A percentile compares a stretch with the other conserved stretches of the same genome.
These are phyloP conservation scores for Drosophila rhopaloa DNA, from an alignment of 1,140 invertebrate genomes.

Conservation along the genomic window DNA sequence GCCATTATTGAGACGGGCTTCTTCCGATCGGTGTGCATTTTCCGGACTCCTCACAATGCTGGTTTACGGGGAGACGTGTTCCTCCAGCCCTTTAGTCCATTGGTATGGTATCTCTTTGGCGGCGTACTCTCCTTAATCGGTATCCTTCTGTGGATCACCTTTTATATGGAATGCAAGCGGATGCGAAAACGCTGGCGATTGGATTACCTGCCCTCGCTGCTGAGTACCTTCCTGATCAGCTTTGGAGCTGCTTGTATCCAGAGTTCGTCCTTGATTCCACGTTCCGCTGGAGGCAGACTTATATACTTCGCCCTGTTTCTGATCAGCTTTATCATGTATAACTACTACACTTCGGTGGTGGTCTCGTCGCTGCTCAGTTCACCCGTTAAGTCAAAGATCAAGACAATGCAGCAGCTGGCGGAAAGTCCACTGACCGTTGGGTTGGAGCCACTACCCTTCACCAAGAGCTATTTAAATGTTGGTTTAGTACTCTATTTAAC, in stretches of 20 bases:
- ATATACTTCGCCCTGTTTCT: constrained; percentile 66
- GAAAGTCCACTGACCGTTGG: constrained; percentile 71
- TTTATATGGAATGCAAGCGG: constrained; percentile 58
- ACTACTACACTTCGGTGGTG: constrained; percentile 81
- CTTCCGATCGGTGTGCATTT: constrained; percentile 71
- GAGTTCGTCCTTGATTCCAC: constrained; percentile 64
- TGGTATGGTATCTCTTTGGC: constrained; percentile 70
- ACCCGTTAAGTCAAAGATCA: constrained; percentile 75
- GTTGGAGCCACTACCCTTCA: constrained; percentile 71
- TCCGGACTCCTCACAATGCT: constrained; percentile 75
- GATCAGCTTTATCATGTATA: constrained; percentile 80
- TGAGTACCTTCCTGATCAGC: constrained; percentile 60
- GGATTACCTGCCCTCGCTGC: constrained; percentile 62
- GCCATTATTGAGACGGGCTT: constrained; percentile 64
- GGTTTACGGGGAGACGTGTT: constrained; percentile 69
- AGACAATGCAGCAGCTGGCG: constrained; percentile 69
- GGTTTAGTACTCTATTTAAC: too few relatives aligned
- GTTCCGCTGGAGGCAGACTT: constrained; percentile 65
- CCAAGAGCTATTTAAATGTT: constrained; percentile 74
- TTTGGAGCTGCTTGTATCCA: constrained; percentile 78
- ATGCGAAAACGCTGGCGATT: constrained; percentile 38
- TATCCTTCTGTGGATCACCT: constrained; percentile 64
- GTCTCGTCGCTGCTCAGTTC: constrained; percentile 77
- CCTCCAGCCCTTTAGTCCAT: constrained; percentile 63
- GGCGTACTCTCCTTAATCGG: constrained; percentile 47